Evolutionary conservation across 2,113 vertebrate species (phyloP).

Genomic region (Nerophis lumbriciformis): DNA sequence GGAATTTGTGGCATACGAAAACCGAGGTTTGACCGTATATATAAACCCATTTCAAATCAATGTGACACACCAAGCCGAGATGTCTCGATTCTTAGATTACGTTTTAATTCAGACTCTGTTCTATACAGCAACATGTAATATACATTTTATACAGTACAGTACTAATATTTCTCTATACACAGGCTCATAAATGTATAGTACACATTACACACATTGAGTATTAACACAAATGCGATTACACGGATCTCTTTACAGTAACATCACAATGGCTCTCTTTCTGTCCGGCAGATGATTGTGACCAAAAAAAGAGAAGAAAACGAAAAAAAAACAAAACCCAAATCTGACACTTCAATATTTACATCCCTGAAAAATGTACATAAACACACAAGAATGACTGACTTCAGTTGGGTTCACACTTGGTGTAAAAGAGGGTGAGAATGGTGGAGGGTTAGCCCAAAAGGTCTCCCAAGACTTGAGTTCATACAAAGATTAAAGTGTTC

Average conservation of each 20-base stretch:
- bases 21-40: no score
- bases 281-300: conserved; percentile 64
- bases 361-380: conserved; percentile 71
- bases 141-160: conserved; percentile 72
- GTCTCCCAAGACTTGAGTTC: conserved; percentile 27
- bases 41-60: no score
- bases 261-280: conserved; percentile 60
- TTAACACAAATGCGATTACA: conserved; percentile 63
- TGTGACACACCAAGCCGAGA: conserved; percentile 13
- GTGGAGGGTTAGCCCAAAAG: conserved; percentile 36
- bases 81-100: conserved; percentile 26
- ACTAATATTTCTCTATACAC: conserved; percentile 69
- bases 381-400: conserved; percentile 50
- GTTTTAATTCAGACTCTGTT: conserved; percentile 68
- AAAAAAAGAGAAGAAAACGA: conserved; percentile 14
- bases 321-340: conserved; percentile 42
- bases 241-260: conserved; percentile 42
- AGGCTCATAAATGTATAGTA: conserved; percentile 63
- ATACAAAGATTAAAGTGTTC: conserved; percentile 48
- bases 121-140: conserved; percentile 70
- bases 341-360: conserved; percentile 62
- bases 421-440: conserved; percentile 52
- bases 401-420: conserved; percentile 42
- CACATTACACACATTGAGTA: conserved; percentile 61
- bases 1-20: no score